Base-by-base conservation (phyloP, 1,140 invertebrate genomes). In the Pristionchus pacificus region DNA sequence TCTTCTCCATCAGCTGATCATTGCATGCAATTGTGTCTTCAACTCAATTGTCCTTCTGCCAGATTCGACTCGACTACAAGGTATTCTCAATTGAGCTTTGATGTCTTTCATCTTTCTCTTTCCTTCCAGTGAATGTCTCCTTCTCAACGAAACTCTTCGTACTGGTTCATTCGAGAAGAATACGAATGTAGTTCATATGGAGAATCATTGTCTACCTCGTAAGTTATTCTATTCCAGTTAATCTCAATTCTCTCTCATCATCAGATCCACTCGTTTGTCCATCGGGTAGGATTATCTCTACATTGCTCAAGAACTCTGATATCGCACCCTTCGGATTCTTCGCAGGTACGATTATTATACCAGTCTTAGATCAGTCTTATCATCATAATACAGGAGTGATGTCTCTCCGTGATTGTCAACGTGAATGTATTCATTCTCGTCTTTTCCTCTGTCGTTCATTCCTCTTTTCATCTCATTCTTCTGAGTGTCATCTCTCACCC, bases 171-270 rank as follows among this genome's bases (percentile, higher is more conserved):
- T 64, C 6, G 60, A 55, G 1, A 1, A n/a, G 57, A 33, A 64
- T 25, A 49, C 57, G 3, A 60, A 55, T 27, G 57, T 72, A 27
- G 63, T 65, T 30, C 60, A 72, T 31, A 59, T 65, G 30, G 70
- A 72, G 58, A 72, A 72, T 59, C 65, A 72, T 58, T 72, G 70
- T 33, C 33, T 72, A 2, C 63, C 64, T n/a, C 70, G 70, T 72
- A 38, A 27, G n/a, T n/a, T n/a, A n/a, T 57, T n/a, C 29, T 19
- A 30, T 28, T 14, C 31, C 15, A 31, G 3, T 28, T 49, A 13
- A 29, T 19, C 58, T n/a, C n/a, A 6, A 24, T 61, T 1, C 10
- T 57, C 38, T 25, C 29, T 68, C 27, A 27, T 31, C 33, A 65
- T 64, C 69, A 71, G 69, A 60, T n/a, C 32, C 61, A 24, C 32